Base-by-base conservation (phyloP, 1,140 invertebrate species). In the Drosophila mauritiana region DNA sequence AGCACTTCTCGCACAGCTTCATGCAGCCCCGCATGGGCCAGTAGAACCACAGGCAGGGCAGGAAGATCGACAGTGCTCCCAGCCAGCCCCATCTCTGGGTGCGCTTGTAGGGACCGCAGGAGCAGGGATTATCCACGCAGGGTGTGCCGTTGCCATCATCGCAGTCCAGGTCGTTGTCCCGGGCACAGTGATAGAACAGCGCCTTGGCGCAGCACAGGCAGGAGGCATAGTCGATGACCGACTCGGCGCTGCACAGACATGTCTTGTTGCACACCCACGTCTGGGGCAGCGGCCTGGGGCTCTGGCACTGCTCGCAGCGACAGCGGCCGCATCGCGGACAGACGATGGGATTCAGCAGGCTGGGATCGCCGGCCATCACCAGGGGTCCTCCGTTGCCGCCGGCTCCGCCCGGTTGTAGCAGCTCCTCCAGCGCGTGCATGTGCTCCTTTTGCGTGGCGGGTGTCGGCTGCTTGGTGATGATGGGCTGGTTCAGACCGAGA, bases 161-260 rank as follows among this genome's bases (percentile, higher is more conserved):
- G 65, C 94, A 94, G 80, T 96, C 96, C 70, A 94, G 93, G 74
- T 95, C 94, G 70, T 94, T 94, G 81, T 95, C 94, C 86, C 96
- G 95, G 67, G 95, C 95, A 93, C 97, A 98, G 92, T 98, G 98
- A 93, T 98, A 99, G 92, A 98, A 98, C 34, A 97, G 91, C 43
- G 96, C 97, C 92, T 98, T 98, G 75, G 97, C 97, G 92, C 97
- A 98, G 93, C 97, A 98, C 93, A 98, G 94, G 92, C 98, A 98
- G 63, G 97, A 97, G 53, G 96, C 95, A 92, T 97, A 97, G 93
- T 98, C 97, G 68, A 98, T 95, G 74, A 95, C 94, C 62, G 96
- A 95, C 91, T 98, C 96, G 49, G 96, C 96, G 80, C 97, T 97
- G 93, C 97, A 96, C 80, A 97, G 94, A 92, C 96, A 98, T 92